Conservation (phyloP, 2,113 vertebrate species). For the Eurystomus gularis region DNA sequence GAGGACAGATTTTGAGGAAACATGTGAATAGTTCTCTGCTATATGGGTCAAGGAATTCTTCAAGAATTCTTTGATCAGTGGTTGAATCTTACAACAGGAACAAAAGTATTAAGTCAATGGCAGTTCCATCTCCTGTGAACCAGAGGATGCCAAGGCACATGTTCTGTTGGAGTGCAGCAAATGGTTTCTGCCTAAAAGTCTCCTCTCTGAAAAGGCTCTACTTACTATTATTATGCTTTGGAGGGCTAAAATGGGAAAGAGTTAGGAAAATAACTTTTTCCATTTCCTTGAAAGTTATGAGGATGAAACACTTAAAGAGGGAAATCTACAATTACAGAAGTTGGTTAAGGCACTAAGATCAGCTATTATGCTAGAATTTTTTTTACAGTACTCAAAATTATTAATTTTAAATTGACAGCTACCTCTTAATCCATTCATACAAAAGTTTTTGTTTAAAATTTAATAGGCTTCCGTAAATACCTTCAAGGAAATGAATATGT, state of each 20-base stretch:
- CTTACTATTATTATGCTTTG: neutral
- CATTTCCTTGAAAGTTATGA: neutral
- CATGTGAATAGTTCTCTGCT: neutral
- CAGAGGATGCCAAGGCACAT: neutral
- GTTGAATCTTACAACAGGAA: neutral
- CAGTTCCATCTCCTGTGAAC: neutral
- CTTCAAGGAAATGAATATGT: neutral
- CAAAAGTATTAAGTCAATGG: neutral
- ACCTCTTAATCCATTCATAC: neutral
- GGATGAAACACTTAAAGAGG: neutral
- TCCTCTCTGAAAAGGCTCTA: neutral
- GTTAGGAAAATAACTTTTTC: neutral
- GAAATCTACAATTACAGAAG: neutral
- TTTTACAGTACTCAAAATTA: neutral
- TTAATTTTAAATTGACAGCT: neutral
- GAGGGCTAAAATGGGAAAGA: neutral
- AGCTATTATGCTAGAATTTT: neutral
- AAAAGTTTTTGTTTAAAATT: neutral
- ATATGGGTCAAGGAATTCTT: conserved; percentile 8
- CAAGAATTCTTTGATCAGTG: neutral
- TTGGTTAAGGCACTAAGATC: neutral
- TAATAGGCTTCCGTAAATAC: neutral
- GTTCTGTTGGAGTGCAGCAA: neutral
- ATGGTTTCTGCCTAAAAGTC: neutral
- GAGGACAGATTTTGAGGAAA: neutral